Evolutionary conservation across 2,797 vertebrate species (phyloP).

Genomic region (Nothura maculosa): DNA sequence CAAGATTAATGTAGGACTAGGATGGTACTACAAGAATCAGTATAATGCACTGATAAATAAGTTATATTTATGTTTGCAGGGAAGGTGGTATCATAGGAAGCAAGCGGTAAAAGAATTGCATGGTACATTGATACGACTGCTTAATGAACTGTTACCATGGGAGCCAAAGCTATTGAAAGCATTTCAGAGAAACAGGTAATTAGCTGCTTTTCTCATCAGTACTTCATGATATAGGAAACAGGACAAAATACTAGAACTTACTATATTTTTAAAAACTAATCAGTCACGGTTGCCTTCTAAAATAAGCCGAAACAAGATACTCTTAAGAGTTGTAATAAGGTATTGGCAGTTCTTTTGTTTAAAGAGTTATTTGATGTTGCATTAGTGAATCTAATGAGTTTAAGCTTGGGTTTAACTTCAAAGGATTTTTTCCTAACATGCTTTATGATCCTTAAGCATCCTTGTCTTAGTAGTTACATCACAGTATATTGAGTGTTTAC

Average conservation of each 20-base stretch:
- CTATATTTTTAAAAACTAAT: not conserved
- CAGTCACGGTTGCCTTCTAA: not conserved
- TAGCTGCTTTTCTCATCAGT: not conserved
- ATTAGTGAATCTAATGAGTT: not conserved
- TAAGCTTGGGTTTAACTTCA: not conserved
- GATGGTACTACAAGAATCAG: not conserved
- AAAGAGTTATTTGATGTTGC: not conserved
- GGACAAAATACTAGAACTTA: not conserved
- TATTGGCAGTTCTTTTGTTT: not conserved
- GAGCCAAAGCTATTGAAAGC: constrained; percentile 98
- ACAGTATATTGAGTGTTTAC: not conserved
- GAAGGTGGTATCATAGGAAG: constrained; percentile 91
- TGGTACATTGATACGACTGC: constrained; percentile 93
- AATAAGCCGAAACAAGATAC: not conserved
- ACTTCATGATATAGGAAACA: not conserved
- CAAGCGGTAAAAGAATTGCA: constrained; percentile 97
- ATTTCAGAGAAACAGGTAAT: constrained; percentile 97
- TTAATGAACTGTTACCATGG: constrained; percentile 97
- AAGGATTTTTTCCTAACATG: not conserved
- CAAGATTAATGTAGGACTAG: not conserved
- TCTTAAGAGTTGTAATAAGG: not conserved
- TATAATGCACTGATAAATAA: constrained; percentile 19
- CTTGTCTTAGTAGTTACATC: not conserved
- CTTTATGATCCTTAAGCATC: not conserved
- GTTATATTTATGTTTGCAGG: constrained; percentile 83